Evolutionary conservation across 2,113 vertebrate genomes (phyloP), one percentile per base, ranked within the genome.

Genomic region (Mormoops blainvillei): DNA sequence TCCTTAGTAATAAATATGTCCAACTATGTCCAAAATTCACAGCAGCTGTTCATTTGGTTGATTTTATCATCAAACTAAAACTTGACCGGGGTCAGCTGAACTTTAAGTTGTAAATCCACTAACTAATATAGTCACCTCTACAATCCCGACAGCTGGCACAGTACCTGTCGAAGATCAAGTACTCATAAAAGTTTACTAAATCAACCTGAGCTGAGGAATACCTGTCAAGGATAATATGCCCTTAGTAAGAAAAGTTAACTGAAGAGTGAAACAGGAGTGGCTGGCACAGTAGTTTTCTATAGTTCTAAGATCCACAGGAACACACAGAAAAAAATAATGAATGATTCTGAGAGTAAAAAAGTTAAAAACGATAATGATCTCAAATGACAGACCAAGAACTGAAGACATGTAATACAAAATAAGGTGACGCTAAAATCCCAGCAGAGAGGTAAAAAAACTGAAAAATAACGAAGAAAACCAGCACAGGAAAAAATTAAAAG

Each of bases 191-290:
- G 28, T 96, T 58, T 63, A 84, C 73, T 87, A 86, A 94, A 63
- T 94, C 85, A 88, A 43, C 94, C 48, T 45, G 36, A 94, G 70
- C 54, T 81, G 6, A 87, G 78, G 88, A 96, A 87, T 38, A 50
- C 24, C 61, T 90, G 83, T 89, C 38, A 81, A 41, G 88, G 43
- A 92, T 89, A 83, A 93, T 70, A 56, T 78, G 54, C n/a, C 48
- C 73, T 93, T 68, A 78, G 56, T 83, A 82, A 91, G 86, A 94
- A 94, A 73, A 77, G 48, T 67, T 89, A 86, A 73, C 24, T 24
- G 67, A 76, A 78, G 61, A 94, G 95, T 96, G 71, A 96, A 94
- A 92, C 22, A 81, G 56, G 38, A 95, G 94, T 63, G 81, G 48
- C 58, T 85, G 38, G 33, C 63, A 85, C 43, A 83, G 7, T 81